phyloP scores from a whole-genome alignment of 2,888 invertebrate species.

The Onthophagus sagittarius region DNA sequence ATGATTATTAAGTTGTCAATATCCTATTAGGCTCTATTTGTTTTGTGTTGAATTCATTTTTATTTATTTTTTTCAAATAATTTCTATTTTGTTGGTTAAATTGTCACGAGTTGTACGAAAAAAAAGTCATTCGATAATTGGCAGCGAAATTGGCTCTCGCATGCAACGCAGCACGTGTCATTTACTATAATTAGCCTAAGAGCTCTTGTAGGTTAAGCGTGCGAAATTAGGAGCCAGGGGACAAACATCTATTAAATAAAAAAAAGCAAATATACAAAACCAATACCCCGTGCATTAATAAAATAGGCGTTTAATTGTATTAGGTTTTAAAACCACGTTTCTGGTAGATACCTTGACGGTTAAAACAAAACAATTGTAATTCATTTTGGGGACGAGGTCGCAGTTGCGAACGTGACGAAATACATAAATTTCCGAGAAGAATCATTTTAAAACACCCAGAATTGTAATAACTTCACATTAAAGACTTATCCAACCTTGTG shows the following conservation, averaged over 20 bases:
- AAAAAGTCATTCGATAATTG: not conserved
- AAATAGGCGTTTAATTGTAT: not conserved
- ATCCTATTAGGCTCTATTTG: not conserved
- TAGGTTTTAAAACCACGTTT: not conserved
- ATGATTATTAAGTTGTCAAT: not conserved
- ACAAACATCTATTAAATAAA: not conserved
- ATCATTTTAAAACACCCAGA: not conserved
- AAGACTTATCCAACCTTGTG: not conserved
- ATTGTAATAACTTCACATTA: not conserved
- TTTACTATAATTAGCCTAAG: not conserved
- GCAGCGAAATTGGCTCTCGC: not conserved
- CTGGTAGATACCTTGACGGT: not conserved
- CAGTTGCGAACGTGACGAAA: not conserved
- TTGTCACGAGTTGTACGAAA: not conserved
- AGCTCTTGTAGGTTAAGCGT: not conserved
- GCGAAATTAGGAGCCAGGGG: not conserved
- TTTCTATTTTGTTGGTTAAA: not conserved
- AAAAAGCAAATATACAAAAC: not conserved
- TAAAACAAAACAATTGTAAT: not conserved
- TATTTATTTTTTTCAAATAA: not conserved
- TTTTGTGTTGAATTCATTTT: not conserved
- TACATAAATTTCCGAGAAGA: not conserved
- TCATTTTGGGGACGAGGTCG: not conserved
- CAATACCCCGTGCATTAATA: no score
- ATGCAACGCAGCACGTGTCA: not conserved